Conservation (phyloP, 2,888 invertebrate genomes). For the Orchesella flavescens region DNA sequence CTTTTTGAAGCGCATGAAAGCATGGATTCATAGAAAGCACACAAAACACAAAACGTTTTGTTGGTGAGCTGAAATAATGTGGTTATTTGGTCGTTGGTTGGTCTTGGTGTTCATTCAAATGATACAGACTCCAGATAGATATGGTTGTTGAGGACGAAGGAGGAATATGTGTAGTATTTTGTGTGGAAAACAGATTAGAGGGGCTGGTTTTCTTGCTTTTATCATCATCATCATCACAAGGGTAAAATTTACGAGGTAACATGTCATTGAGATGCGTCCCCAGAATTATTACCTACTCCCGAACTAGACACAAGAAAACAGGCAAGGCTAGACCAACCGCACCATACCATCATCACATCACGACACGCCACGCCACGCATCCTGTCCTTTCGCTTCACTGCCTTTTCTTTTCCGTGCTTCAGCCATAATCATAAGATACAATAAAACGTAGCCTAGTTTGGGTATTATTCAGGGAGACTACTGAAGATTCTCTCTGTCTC, state of each 20-base stretch:
- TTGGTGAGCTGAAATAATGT: slow-evolving; percentile 12
- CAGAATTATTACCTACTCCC: slow-evolving; percentile 64
- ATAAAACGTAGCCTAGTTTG: too few species aligned
- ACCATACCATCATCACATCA: too few species aligned
- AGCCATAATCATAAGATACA: background rate
- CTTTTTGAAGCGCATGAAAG: too few species aligned
- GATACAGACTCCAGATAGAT: background rate
- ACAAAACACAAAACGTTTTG: background rate
- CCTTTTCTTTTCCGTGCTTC: slow-evolving; percentile 5
- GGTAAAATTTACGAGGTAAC: slow-evolving; percentile 70
- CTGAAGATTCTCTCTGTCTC: too few species aligned
- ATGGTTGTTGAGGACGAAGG: background rate
- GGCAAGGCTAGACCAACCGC: background rate
- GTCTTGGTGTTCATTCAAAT: background rate
- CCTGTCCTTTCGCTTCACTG: slow-evolving; percentile 27
- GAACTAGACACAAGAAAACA: background rate
- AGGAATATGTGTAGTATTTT: slow-evolving; percentile 11
- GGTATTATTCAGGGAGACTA: too few species aligned
- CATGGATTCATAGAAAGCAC: too few species aligned
- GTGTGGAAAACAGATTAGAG: slow-evolving; percentile 69
- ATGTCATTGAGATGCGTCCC: slow-evolving; percentile 67
- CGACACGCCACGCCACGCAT: too few species aligned
- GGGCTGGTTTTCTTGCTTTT: slow-evolving; percentile 60
- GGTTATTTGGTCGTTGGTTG: too few species aligned
- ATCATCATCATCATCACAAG: too few species aligned